Evolutionary conservation across 2,797 vertebrate genomes (phyloP).

Genomic region (Enoplosus armatus): DNA sequence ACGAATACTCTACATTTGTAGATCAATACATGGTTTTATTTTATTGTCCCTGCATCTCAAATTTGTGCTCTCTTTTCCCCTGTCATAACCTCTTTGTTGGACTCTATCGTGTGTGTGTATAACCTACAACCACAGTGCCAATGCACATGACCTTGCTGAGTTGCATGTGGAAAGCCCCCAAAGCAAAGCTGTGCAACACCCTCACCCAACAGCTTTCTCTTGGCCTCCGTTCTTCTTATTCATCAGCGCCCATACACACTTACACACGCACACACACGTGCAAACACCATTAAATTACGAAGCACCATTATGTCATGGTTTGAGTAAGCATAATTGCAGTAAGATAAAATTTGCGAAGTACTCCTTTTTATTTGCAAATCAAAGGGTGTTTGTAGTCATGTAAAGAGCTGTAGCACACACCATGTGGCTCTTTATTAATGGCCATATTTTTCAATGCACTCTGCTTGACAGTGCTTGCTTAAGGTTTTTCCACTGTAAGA

Average conservation of each 20-base stretch:
- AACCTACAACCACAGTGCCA: slow-evolving; percentile 76
- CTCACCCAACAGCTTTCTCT: slow-evolving; percentile 56
- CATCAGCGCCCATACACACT: slow-evolving; percentile 7
- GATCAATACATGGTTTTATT: slow-evolving; percentile 19
- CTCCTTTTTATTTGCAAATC: not conserved
- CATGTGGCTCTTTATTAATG: not conserved
- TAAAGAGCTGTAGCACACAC: not conserved
- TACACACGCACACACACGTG: slow-evolving; percentile 29
- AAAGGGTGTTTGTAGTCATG: slow-evolving; percentile 4
- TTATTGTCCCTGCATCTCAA: slow-evolving; percentile 21
- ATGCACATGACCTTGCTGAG: slow-evolving; percentile 82
- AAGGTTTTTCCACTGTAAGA: not conserved
- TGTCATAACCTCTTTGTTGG: slow-evolving; percentile 35
- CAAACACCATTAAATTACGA: slow-evolving; percentile 27
- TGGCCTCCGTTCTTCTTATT: slow-evolving; percentile 49
- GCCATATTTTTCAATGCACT: not conserved
- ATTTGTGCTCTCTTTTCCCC: not conserved
- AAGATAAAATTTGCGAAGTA: not conserved
- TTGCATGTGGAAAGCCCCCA: slow-evolving; percentile 85
- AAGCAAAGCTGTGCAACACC: slow-evolving; percentile 56
- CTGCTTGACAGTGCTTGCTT: not conserved
- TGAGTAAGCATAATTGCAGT: slow-evolving; percentile 10
- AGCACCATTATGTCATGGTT: slow-evolving; percentile 32
- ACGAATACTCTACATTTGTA: not conserved
- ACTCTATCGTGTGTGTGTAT: slow-evolving; percentile 16